Evolutionary conservation across 2,113 vertebrate species (phyloP).

Genomic region (Microtus ochrogaster): DNA sequence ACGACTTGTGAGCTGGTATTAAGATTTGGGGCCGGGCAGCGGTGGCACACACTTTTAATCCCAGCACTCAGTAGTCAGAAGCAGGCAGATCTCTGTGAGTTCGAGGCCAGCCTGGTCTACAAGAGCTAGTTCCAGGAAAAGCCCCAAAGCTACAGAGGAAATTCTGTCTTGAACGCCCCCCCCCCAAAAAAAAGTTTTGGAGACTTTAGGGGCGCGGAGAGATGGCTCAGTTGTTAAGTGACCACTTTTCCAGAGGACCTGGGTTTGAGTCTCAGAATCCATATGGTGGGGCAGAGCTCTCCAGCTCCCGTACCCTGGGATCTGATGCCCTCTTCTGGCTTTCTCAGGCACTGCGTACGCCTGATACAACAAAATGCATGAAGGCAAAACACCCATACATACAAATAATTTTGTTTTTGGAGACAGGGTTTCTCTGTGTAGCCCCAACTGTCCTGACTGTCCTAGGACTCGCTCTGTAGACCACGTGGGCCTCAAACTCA

Average conservation of each 20-base stretch:
- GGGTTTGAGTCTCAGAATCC: neutral
- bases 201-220: neutral
- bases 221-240: neutral
- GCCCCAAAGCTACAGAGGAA: no score
- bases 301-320: neutral
- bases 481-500: neutral
- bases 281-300: neutral
- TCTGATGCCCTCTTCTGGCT: neutral
- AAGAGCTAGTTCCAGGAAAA: no score
- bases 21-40: no score
- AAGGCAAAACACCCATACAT: neutral
- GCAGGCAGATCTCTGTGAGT: no score
- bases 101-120: no score
- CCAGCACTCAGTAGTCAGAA: no score
- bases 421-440: neutral
- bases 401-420: neutral
- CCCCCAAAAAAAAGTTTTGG: no score
- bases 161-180: no score
- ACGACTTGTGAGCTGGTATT: no score
- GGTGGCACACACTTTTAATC: no score
- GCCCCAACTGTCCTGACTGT: neutral
- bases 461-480: neutral
- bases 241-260: no score
- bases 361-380: neutral
- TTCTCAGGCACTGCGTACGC: neutral